phyloP scores from a whole-genome alignment of 2,113 vertebrate genomes.

The Pelodiscus sinensis region DNA sequence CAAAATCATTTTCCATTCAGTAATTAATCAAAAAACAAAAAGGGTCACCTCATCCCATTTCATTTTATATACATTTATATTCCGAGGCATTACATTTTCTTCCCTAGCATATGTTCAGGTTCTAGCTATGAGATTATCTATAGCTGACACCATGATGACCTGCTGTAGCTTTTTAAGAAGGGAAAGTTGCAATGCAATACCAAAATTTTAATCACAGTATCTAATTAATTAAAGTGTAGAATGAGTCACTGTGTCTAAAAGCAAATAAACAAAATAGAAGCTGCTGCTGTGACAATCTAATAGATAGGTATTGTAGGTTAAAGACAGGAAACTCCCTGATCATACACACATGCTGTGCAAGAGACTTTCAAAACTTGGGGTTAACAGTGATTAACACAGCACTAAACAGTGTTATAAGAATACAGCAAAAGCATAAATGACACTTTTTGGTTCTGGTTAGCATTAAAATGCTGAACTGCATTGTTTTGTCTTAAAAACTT shows the following conservation, averaged over 20 bases:
- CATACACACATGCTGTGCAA: not conserved
- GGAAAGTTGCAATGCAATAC: not conserved
- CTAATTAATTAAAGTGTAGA: not conserved
- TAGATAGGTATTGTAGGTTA: not conserved
- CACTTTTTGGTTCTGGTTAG: not conserved
- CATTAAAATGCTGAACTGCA: not conserved
- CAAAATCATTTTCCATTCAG: not conserved
- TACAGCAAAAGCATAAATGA: not conserved
- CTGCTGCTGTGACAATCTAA: constrained; percentile 45
- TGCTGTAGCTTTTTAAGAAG: not conserved
- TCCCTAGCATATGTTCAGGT: not conserved
- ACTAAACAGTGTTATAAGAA: not conserved
- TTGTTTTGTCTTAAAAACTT: not conserved
- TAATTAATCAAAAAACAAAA: not conserved
- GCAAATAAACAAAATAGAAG: constrained; percentile 62
- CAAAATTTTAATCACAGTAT: not conserved
- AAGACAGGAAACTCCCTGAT: constrained; percentile 21
- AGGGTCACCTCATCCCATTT: not conserved
- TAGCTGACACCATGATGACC: not conserved
- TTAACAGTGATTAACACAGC: not conserved
- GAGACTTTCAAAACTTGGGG: not conserved
- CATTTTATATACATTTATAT: not conserved
- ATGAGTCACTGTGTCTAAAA: not conserved
- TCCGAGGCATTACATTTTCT: not conserved
- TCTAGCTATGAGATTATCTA: not conserved